Percentiles rank a stretch among this genome's conserved stretches.
These are phyloP conservation scores for Molorchus minor DNA, from an alignment of 2,888 invertebrate species.

Conservation along the genomic window DNA sequence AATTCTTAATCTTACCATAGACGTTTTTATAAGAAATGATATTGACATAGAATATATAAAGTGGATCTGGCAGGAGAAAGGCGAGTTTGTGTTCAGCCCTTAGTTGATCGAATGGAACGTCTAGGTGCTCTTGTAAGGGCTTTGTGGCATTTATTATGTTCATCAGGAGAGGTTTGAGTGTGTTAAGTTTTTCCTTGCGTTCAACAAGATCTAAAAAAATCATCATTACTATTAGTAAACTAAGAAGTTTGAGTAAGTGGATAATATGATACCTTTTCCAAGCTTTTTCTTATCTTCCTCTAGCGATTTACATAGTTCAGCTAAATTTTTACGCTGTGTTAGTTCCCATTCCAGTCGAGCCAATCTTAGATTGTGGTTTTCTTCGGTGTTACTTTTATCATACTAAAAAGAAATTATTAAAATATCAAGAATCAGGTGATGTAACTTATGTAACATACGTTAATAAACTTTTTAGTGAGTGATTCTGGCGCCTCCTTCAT, in stretches of 20 bases:
- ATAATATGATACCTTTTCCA: constrained; percentile 67
- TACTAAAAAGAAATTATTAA: constrained; percentile 40
- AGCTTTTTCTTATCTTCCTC: constrained; percentile 81
- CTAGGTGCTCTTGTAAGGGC: constrained; percentile 88
- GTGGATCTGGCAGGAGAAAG: constrained; percentile 78
- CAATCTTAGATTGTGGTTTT: constrained; percentile 82
- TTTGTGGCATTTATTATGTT: constrained; percentile 80
- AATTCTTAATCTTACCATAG: constrained; percentile 64
- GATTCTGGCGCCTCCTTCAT: constrained; percentile 78
- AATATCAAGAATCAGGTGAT: background rate
- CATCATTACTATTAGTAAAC: background rate
- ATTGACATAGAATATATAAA: constrained; percentile 90
- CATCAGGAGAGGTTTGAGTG: constrained; percentile 81
- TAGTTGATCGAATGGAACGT: constrained; percentile 80
- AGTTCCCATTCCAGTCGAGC: constrained; percentile 93
- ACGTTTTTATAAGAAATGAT: constrained; percentile 83
- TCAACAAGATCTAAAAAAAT: constrained; percentile 53
- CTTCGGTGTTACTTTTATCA: constrained; percentile 55
- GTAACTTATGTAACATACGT: constrained; percentile 43
- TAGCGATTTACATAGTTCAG: constrained; percentile 78
- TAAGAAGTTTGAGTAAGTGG: background rate
- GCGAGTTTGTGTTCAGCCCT: constrained; percentile 81
- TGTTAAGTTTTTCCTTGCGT: constrained; percentile 71
- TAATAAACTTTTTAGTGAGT: constrained; percentile 53
- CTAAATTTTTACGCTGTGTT: constrained; percentile 83